Evolutionary conservation across 2,113 vertebrate species (phyloP).

Genomic region (Mustelus asterias): DNA sequence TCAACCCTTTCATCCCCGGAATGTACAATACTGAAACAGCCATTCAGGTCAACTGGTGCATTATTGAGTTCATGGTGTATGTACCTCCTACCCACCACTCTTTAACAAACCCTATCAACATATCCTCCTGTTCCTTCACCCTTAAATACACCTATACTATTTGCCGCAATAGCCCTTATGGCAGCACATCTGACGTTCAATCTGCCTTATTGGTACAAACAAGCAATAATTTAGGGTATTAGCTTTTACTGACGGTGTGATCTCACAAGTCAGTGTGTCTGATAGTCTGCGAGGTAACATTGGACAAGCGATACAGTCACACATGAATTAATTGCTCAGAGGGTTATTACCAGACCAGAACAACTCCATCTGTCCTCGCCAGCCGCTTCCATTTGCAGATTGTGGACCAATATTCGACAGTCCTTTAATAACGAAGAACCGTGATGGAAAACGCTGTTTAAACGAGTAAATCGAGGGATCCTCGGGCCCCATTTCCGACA

Average conservation of each 20-base stretch:
- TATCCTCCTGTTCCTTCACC: background rate
- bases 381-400: background rate
- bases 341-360: slow-evolving; percentile 10
- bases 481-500: background rate
- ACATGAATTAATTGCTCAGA: background rate
- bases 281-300: background rate
- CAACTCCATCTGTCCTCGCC: background rate
- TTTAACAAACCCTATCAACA: background rate
- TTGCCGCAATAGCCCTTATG: background rate
- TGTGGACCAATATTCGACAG: background rate
- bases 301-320: background rate
- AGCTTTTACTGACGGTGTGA: background rate
- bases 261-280: background rate
- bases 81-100: background rate
- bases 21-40: no score
- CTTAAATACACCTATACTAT: background rate
- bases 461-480: background rate
- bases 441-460: background rate
- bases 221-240: background rate
- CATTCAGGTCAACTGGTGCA: background rate
- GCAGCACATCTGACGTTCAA: background rate
- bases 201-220: background rate
- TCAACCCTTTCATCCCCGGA: no score
- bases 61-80: background rate
- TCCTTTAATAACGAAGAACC: background rate